Evolutionary conservation across 2,113 vertebrate species (phyloP).

Genomic region (Gadus chalcogrammus): DNA sequence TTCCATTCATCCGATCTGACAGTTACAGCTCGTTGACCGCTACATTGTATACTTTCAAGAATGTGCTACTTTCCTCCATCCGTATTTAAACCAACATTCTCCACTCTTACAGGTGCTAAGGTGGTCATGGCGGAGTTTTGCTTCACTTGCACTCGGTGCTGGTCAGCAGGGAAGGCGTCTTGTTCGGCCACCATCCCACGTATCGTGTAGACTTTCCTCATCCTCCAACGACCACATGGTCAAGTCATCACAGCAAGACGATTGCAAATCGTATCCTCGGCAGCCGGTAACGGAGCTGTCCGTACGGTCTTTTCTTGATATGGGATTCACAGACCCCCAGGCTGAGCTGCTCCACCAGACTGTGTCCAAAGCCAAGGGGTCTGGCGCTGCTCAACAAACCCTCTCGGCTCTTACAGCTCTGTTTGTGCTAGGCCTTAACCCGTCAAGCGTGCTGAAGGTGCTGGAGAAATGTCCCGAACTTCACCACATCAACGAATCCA

Average conservation of each 20-base stretch:
- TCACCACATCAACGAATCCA: conserved; percentile 44
- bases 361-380: conserved; percentile 25
- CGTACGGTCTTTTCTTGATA: conserved; percentile 50
- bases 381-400: conserved; percentile 27
- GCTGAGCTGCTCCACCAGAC: conserved; percentile 52
- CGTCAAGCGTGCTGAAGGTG: conserved; percentile 57
- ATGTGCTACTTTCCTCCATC: too few relatives aligned
- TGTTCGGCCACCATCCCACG: neutral
- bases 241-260: neutral
- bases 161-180: conserved; percentile 2
- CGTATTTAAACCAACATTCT: too few relatives aligned
- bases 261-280: neutral
- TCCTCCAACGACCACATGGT: conserved; percentile 24
- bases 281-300: conserved; percentile 25
- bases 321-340: conserved; percentile 79
- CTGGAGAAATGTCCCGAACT: conserved; percentile 76
- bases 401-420: conserved; percentile 62
- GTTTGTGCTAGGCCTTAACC: conserved; percentile 72
- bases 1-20: neutral
- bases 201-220: conserved; percentile 20
- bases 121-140: conserved; percentile 36
- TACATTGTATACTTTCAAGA: too few relatives aligned
- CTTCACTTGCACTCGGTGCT: conserved; percentile 1
- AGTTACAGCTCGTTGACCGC: too few relatives aligned
- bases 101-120: conserved; percentile 41